phyloP scores from a whole-genome alignment of 2,113 vertebrate genomes.

The Zapus hudsonius region DNA sequence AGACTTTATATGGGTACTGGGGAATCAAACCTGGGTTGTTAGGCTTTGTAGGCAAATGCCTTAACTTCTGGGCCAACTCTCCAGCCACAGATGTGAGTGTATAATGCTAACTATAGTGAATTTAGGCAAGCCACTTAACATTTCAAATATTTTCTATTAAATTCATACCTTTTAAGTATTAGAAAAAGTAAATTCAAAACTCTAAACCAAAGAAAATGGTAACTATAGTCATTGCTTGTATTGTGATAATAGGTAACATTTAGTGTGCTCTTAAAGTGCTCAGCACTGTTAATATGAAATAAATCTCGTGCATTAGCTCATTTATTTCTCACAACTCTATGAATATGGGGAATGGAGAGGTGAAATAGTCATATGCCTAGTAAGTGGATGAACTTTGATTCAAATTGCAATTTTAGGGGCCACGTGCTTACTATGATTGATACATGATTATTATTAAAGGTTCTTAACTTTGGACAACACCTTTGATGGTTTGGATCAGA shows the following conservation, averaged over 20 bases:
- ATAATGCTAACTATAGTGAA: background rate
- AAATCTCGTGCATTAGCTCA: background rate
- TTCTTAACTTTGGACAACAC: background rate
- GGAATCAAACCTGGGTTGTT: no score
- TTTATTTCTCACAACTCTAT: background rate
- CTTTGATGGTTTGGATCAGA: background rate
- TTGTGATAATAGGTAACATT: background rate
- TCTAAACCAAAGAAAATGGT: background rate
- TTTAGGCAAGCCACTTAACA: slow-evolving; percentile 14
- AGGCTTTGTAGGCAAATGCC: no score
- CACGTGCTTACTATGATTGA: background rate
- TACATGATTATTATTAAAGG: background rate
- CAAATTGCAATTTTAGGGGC: background rate
- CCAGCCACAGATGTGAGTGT: background rate
- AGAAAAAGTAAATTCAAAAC: slow-evolving; percentile 20
- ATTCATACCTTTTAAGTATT: background rate
- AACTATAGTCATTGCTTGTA: background rate
- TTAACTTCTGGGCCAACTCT: no score
- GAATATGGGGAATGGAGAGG: background rate
- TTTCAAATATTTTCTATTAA: background rate
- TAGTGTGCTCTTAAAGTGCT: background rate
- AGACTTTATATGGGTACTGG: no score
- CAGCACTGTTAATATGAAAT: background rate
- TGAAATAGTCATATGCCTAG: background rate
- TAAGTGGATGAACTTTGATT: background rate